Percentiles rank a stretch among this genome's conserved stretches.
Evolutionary conservation across 1,140 invertebrate genomes (phyloP).

Genomic region (Pseudachorutes palmiensis): DNA sequence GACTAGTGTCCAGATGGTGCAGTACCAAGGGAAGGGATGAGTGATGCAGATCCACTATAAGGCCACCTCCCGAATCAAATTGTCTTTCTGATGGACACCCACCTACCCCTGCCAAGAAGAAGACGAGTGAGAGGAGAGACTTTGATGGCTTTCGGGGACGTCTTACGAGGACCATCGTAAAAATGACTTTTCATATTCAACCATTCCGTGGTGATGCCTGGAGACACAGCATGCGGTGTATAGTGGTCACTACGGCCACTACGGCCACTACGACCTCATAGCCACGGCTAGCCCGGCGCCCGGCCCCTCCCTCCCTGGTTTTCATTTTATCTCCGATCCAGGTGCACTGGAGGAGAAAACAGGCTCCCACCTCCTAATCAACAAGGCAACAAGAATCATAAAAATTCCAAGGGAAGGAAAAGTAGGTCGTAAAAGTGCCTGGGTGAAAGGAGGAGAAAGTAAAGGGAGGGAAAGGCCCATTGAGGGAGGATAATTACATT

Average conservation of each 20-base stretch:
- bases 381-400: slow-evolving; percentile 38
- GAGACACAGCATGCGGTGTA: not conserved
- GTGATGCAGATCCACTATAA: not conserved
- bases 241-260: not conserved
- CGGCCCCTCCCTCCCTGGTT: slow-evolving; percentile 15
- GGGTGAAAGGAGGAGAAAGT: not conserved
- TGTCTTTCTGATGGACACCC: slow-evolving; percentile 36
- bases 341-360: slow-evolving; percentile 2
- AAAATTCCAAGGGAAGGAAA: slow-evolving; percentile 34
- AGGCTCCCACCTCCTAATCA: slow-evolving; percentile 27
- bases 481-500: slow-evolving; percentile 37
- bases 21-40: too few relatives aligned
- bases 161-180: slow-evolving; percentile 37
- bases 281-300: not conserved
- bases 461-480: slow-evolving; percentile 18
- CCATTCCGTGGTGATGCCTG: too few relatives aligned
- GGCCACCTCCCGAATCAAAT: slow-evolving; percentile 23
- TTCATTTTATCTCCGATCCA: slow-evolving; percentile 7
- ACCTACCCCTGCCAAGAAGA: not conserved
- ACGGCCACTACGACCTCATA: not conserved
- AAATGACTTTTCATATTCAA: slow-evolving; percentile 38
- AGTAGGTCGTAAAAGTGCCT: not conserved
- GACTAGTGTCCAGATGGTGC: not conserved
- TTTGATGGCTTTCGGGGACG: slow-evolving; percentile 34
- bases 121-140: slow-evolving; percentile 8